Percentiles rank a stretch among this genome's conserved stretches.
phyloP scores from a whole-genome alignment of 2,888 invertebrate genomes.

The Taphrorychus bicolor region DNA sequence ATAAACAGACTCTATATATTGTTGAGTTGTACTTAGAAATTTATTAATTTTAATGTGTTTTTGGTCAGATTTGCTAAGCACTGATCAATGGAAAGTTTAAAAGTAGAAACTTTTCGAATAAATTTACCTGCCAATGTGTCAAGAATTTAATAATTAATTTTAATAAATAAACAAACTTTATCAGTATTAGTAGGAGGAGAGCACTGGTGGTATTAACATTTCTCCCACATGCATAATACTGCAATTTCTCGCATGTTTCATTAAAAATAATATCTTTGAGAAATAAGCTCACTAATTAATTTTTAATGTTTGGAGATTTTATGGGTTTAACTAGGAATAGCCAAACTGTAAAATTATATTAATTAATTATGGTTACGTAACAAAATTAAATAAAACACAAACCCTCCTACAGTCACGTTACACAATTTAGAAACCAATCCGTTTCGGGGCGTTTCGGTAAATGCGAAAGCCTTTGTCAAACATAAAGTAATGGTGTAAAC shows the following conservation, averaged over 20 bases:
- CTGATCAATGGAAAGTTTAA: background rate
- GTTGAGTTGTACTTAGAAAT: background rate
- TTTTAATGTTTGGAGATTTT: background rate
- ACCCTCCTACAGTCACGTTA: slow-evolving; percentile 1
- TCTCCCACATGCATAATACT: too few relatives aligned
- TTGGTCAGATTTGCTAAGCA: background rate
- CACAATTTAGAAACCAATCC: background rate
- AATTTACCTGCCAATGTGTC: background rate
- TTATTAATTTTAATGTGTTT: background rate
- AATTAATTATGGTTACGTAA: background rate
- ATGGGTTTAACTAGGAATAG: background rate
- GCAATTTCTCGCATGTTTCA: background rate
- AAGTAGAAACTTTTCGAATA: background rate
- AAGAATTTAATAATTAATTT: background rate
- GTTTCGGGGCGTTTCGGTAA: background rate
- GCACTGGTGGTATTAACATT: too few relatives aligned
- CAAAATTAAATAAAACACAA: background rate
- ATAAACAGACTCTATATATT: background rate
- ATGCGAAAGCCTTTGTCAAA: background rate
- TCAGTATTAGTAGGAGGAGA: too few relatives aligned
- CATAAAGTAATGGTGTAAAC: slow-evolving; percentile 2
- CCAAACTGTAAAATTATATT: background rate
- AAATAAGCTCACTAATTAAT: background rate
- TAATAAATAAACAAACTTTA: background rate
- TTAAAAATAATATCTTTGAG: background rate